A percentile compares a stretch with the other conserved stretches of the same genome.
phyloP scores from a whole-genome alignment of 2,113 vertebrate species.

The Cavia aperea region DNA sequence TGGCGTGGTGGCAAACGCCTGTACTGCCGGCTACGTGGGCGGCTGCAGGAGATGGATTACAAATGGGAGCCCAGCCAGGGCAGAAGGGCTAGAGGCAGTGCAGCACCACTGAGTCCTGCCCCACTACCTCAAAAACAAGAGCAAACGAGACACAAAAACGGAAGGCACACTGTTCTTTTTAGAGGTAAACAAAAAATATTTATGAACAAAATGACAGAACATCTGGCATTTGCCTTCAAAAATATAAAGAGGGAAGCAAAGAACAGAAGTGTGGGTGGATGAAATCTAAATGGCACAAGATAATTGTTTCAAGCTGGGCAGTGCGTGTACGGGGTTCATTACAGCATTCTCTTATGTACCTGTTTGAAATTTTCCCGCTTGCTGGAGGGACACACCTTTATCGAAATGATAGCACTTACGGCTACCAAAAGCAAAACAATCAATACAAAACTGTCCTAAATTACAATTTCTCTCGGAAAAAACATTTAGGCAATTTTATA shows the following conservation, averaged over 20 bases:
- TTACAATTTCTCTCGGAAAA: constrained; percentile 13
- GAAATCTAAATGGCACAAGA: not conserved
- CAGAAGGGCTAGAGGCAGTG: not conserved
- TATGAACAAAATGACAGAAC: constrained; percentile 15
- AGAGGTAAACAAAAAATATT: constrained; percentile 20
- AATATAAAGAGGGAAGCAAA: not conserved
- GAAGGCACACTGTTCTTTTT: not conserved
- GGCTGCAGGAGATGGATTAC: not conserved
- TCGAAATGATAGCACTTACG: not conserved
- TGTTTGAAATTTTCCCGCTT: constrained; percentile 15
- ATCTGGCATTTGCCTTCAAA: constrained; percentile 33
- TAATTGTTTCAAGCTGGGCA: not conserved
- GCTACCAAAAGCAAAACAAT: constrained; percentile 7
- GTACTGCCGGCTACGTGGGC: not conserved
- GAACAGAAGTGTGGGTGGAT: not conserved
- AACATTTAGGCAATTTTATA: constrained; percentile 29
- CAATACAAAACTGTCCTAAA: constrained; percentile 4
- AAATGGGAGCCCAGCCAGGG: not conserved
- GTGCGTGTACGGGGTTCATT: not conserved
- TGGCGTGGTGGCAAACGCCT: not conserved
- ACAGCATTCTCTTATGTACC: not conserved
- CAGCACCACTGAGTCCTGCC: not conserved
- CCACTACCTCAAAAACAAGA: not conserved
- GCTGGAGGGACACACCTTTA: not conserved
- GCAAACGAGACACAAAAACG: not conserved